Percentiles rank a stretch among this genome's conserved stretches.
phyloP scores from a whole-genome alignment of 1,140 invertebrate species.

The Hyphantria cunea region DNA sequence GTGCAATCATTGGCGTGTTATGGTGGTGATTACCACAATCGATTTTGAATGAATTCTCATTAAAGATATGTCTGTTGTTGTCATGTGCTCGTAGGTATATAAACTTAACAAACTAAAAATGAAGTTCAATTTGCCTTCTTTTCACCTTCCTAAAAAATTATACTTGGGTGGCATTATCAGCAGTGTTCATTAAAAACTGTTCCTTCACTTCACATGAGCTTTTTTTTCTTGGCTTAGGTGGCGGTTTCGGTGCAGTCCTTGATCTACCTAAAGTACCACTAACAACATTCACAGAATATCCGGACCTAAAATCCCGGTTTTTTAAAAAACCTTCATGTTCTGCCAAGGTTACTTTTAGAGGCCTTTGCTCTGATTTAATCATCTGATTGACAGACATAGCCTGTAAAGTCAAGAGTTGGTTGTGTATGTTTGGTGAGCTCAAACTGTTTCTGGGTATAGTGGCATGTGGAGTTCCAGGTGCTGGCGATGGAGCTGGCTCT shows the following conservation, averaged over 20 bases:
- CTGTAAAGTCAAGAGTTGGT: conserved; percentile 65
- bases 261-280: conserved; percentile 52
- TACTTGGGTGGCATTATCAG: conserved; percentile 68
- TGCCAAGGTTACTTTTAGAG: conserved; percentile 58
- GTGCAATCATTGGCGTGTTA: neutral
- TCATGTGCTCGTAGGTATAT: too few relatives aligned
- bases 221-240: conserved; percentile 56
- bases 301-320: conserved; percentile 51
- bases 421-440: conserved; percentile 75
- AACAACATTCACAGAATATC: conserved; percentile 60
- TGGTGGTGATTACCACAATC: neutral
- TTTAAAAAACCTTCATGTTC: conserved; percentile 62
- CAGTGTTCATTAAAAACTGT: conserved; percentile 58
- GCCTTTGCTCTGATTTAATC: conserved; percentile 51
- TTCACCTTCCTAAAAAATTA: conserved; percentile 26
- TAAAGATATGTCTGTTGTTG: neutral
- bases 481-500: conserved; percentile 78
- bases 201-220: conserved; percentile 66
- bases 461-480: conserved; percentile 72
- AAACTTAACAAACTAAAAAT: too few relatives aligned
- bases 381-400: conserved; percentile 50
- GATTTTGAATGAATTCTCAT: neutral
- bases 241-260: conserved; percentile 52
- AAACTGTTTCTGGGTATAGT: conserved; percentile 70
- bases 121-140: too few relatives aligned